phyloP scores from a whole-genome alignment of 2,888 invertebrate genomes.

The Acheta domesticus region DNA sequence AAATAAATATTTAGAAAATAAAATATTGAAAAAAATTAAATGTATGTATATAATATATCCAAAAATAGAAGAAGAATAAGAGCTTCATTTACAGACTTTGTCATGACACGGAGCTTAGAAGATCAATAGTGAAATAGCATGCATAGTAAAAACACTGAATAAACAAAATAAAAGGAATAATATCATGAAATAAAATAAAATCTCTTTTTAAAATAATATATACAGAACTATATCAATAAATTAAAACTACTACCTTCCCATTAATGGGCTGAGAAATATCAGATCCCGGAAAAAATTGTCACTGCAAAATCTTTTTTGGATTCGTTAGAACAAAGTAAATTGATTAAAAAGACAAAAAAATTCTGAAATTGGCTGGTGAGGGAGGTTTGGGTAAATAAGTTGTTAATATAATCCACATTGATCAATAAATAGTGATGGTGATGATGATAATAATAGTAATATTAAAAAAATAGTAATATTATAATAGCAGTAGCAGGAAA shows the following conservation, averaged over 20 bases:
- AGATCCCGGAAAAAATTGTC: constrained; percentile 23
- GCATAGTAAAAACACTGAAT: constrained; percentile 36
- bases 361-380: constrained; percentile 18
- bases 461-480: constrained; percentile 27
- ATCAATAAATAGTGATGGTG: constrained; percentile 20
- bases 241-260: constrained; percentile 35
- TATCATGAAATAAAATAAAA: constrained; percentile 27
- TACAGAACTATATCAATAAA: constrained; percentile 27
- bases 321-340: constrained; percentile 24
- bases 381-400: constrained; percentile 20
- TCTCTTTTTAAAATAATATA: constrained; percentile 25
- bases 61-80: constrained; percentile 32
- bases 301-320: constrained; percentile 29
- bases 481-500: constrained; percentile 43
- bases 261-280: constrained; percentile 25
- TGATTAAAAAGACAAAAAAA: constrained; percentile 23
- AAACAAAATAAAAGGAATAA: constrained; percentile 30
- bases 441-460: constrained; percentile 25
- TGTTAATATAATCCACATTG: neutral
- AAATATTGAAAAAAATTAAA: constrained; percentile 36
- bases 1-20: constrained; percentile 18
- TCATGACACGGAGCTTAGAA: constrained; percentile 34
- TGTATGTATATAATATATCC: constrained; percentile 22
- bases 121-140: constrained; percentile 30
- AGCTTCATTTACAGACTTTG: constrained; percentile 39